Evolutionary conservation across 1,140 invertebrate genomes (phyloP).

Genomic region (Drosophila nigrodunni): DNA sequence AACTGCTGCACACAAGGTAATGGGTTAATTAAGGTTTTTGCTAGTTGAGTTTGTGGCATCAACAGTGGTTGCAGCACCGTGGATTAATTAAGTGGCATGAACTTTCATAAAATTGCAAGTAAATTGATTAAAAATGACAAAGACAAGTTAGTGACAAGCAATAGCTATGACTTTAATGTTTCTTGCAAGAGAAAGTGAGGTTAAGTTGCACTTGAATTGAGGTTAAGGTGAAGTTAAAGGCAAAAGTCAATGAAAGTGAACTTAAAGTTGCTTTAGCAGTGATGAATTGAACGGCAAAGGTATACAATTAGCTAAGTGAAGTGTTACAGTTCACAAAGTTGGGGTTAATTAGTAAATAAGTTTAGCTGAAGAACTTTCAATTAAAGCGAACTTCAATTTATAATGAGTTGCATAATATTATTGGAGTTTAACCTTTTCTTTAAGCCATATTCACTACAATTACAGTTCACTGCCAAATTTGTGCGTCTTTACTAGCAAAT

Average conservation of each 20-base stretch:
- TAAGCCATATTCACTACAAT: too few relatives aligned
- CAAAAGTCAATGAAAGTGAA: conserved; percentile 18
- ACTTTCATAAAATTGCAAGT: conserved; percentile 48
- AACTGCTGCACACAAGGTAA: conserved; percentile 60
- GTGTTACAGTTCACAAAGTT: neutral
- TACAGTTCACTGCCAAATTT: conserved; percentile 1
- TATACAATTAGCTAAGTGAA: too few relatives aligned
- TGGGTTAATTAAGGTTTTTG: conserved; percentile 71
- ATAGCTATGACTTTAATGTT: conserved; percentile 18
- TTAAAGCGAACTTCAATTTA: too few relatives aligned
- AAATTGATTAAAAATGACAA: conserved; percentile 61
- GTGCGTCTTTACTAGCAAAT: neutral
- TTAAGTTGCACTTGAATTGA: conserved; percentile 18
- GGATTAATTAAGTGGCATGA: conserved; percentile 72
- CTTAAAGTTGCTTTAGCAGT: neutral
- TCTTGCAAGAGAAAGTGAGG: conserved; percentile 24
- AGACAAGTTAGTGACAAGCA: conserved; percentile 24
- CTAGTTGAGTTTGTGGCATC: conserved; percentile 1
- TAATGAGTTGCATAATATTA: too few relatives aligned
- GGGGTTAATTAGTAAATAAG: neutral
- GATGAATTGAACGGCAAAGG: too few relatives aligned
- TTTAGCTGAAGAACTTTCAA: too few relatives aligned
- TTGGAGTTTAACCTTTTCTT: too few relatives aligned
- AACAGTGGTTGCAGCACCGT: conserved; percentile 19
- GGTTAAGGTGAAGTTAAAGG: conserved; percentile 17